Percentiles rank a stretch among this genome's conserved stretches.
These are phyloP conservation scores for Drosophila asahinai DNA, from an alignment of 1,140 invertebrate genomes.

Conservation along the genomic window DNA sequence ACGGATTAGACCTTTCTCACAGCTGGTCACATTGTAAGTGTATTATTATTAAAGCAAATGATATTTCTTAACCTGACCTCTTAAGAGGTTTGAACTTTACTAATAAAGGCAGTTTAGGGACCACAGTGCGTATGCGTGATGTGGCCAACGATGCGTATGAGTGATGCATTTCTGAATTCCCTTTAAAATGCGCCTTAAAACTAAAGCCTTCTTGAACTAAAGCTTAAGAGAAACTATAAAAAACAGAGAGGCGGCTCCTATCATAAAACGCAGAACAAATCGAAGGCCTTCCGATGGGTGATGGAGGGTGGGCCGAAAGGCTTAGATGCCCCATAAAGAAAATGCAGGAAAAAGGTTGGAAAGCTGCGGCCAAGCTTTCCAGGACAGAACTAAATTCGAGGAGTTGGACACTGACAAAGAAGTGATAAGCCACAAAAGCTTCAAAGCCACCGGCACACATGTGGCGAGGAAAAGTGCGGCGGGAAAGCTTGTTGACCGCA, in stretches of 20 bases:
- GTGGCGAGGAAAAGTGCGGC: constrained; percentile 1
- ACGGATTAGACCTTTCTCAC: too few relatives aligned
- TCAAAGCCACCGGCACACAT: constrained; percentile 34
- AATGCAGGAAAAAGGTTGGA: constrained; percentile 19
- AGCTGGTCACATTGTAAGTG: background rate
- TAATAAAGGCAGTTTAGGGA: background rate
- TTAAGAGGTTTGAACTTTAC: background rate
- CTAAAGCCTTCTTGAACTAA: background rate
- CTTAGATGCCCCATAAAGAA: constrained; percentile 16
- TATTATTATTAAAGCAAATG: background rate
- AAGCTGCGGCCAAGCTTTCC: constrained; percentile 42
- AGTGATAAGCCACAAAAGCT: constrained; percentile 52
- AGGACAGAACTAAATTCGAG: constrained; percentile 26
- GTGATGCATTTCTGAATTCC: background rate
- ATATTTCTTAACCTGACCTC: too few relatives aligned
- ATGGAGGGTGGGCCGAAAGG: background rate
- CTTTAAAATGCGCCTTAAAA: background rate
- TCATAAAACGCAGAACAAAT: constrained; percentile 17
- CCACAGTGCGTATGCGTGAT: constrained; percentile 8
- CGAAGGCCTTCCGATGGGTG: background rate
- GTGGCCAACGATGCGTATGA: background rate
- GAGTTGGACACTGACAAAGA: constrained; percentile 34
- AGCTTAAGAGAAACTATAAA: background rate
- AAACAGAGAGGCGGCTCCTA: background rate
- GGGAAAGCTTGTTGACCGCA: constrained; percentile 47